Base-by-base conservation (phyloP, 2,888 invertebrate genomes). In the Clistopyga incitator region DNA sequence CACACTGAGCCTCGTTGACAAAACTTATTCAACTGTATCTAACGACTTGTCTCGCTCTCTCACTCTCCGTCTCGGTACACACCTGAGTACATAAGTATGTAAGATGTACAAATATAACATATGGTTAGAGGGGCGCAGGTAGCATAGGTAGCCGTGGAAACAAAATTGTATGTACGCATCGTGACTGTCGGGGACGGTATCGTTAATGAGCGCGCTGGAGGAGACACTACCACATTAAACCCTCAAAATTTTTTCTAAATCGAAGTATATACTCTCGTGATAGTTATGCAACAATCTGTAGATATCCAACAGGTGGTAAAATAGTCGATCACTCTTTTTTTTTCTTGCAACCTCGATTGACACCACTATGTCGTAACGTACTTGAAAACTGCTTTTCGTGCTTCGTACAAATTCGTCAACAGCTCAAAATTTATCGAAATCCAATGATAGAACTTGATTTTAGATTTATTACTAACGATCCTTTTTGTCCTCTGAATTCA, bases 31-130 rank as follows among this genome's bases (percentile, higher is more conserved):
- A 56, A 77, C 68, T 68, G 47, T 77, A 67, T 67, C 77, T n/a
- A 77, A 47, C 68, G 23, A 56, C 25, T 34, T 20, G 13, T 38
- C 29, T 20, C 34, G 4, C 70, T 34, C 34, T 47, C 18, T 52
- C 29, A 65, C 11, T 23, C 56, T 18, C 71, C 18, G 25, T 59
- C 42, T 50, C 59, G 42, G 38, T 77, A 80, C 80, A 77, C 83
- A 83, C 83, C 80, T 83, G 83, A 61, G 67, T 68, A 80, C 80
- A 83, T 61, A 80, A 80, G 47, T 79, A 82, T 59, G 77, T 72
- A 80, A 80, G 76, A 67, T 45, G 82, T 77, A 61, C 77, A 83
- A 83, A 80, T 61, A 83, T 42, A 77, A 77, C 38, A 59, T 15
- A 45, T 20, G 50, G 29, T n/a, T 10, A 52, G 34, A 68, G 47